Evolutionary conservation across 2,797 vertebrate species (phyloP).

Genomic region (Chelonia mydas): DNA sequence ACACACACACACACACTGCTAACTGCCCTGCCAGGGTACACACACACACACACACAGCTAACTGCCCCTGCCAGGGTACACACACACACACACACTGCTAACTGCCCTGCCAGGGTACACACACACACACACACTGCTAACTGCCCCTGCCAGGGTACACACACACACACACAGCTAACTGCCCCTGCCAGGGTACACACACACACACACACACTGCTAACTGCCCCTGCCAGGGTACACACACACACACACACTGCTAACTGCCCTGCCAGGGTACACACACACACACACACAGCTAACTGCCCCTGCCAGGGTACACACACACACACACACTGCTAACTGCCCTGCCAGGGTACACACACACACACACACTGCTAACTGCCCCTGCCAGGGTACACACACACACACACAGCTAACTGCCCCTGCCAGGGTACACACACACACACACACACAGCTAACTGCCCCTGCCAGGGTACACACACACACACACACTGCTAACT

Average conservation of each 20-base stretch:
- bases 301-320: background rate
- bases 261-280: background rate
- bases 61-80: background rate
- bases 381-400: background rate
- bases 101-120: background rate
- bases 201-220: background rate
- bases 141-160: background rate
- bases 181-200: background rate
- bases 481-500: background rate
- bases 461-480: background rate
- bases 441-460: background rate
- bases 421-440: background rate
- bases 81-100: background rate
- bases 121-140: background rate
- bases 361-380: background rate
- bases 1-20: background rate
- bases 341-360: background rate
- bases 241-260: background rate
- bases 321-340: background rate
- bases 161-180: background rate
- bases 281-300: background rate
- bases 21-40: background rate
- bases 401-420: background rate
- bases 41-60: background rate
- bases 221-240: background rate